Evolutionary conservation across 2,113 vertebrate genomes (phyloP), one percentile per base, ranked within the genome.

Genomic region (Camelus bactrianus): DNA sequence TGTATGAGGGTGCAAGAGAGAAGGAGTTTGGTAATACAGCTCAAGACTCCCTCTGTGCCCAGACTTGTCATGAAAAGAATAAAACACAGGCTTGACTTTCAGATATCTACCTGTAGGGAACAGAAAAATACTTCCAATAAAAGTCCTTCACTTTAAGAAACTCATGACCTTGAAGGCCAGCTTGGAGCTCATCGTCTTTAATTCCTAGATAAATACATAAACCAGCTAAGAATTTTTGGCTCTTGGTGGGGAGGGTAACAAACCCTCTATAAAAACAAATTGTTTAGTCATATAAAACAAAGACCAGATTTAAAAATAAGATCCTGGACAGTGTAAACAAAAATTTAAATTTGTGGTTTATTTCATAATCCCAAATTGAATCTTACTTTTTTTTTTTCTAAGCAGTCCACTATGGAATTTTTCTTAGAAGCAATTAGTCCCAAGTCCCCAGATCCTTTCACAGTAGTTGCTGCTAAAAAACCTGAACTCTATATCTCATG

Each of bases 301-400:
- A 85, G 75, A 67, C 32, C 32, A 83, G 22, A 77, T 90, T 96
- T 96, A 62, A 46, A 89, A 97, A 70, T 81, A 64, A 73, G 4
- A 54, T 87, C 81, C 46, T 46, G 75, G 54, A 22, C 42, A 89
- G 72, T 72, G 5, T 50, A 83, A 96, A 91, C 22, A 81, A 70
- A 32, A 94, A 3, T 95, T 97, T 94, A 93, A 94, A 64, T 98
- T 64, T 82, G 60, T 73, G 48, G 65, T 95, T 79, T 97, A 85
- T 70, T 95, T 96, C 26, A 94, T 19, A 86, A 62, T 5, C 2
- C 69, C 92, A 58, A 75, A 87, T 22, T 48, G 6, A 48, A 72
- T 86, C 56, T 73, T 67, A 52, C 19, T 73, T 96, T 91, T 79
- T 88, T 26, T 46, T 26, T 46, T 75, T 92, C 82, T 97, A 48